Conservation (phyloP, 2,113 vertebrate species). For the Boleophthalmus pectinirostris region DNA sequence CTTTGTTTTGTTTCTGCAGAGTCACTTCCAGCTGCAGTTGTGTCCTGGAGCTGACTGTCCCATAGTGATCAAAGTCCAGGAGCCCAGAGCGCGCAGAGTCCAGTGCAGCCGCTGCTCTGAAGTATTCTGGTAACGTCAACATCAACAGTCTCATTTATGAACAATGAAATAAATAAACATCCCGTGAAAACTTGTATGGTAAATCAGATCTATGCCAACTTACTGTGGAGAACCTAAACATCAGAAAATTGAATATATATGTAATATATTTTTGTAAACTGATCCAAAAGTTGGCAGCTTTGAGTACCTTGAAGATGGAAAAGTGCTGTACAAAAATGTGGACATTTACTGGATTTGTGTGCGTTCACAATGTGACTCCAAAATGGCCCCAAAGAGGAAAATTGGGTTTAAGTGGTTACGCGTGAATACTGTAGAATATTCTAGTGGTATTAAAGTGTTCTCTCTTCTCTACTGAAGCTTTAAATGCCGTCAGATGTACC, state of each 20-base stretch:
- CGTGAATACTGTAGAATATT: background rate
- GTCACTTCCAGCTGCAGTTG: constrained; percentile 98
- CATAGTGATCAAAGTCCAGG: constrained; percentile 98
- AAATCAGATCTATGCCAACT: background rate
- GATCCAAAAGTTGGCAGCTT: too few relatives aligned
- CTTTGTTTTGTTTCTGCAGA: constrained; percentile 69
- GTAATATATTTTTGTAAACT: too few relatives aligned
- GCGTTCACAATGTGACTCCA: too few relatives aligned
- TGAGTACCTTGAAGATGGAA: too few relatives aligned
- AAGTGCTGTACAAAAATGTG: too few relatives aligned
- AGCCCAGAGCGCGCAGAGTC: constrained; percentile 95
- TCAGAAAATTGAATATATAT: too few relatives aligned
- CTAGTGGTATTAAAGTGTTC: background rate
- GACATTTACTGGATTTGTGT: too few relatives aligned
- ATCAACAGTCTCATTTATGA: background rate
- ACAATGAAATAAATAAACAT: background rate
- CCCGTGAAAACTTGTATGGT: background rate
- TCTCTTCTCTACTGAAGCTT: constrained; percentile 79
- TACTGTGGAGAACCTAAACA: too few relatives aligned
- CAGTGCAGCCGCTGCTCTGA: constrained; percentile 97
- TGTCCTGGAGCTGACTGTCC: constrained; percentile 98
- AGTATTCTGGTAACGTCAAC: constrained; percentile 90
- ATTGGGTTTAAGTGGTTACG: too few relatives aligned
- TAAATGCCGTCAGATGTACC: constrained; percentile 99
- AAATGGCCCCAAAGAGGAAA: too few relatives aligned